Evolutionary conservation across 2,113 vertebrate species (phyloP), one percentile per base, ranked within the genome.

Genomic region (Microcebus murinus): DNA sequence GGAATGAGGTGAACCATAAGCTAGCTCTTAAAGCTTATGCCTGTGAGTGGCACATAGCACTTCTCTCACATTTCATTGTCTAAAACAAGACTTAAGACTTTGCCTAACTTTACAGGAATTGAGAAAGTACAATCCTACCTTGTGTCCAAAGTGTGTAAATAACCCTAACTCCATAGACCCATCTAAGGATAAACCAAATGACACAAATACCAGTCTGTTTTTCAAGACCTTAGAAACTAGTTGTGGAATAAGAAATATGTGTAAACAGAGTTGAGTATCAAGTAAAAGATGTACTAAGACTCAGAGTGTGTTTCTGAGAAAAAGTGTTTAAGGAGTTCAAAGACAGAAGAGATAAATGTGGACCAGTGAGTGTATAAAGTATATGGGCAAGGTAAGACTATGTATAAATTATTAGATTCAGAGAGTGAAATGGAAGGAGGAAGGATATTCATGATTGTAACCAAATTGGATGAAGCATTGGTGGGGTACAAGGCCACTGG

Each of bases 51-150:
- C 45, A 31, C n/a, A 52, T 21, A 55, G 36, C 3, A 39, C 29
- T 88, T 67, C 50, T 55, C n/a, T 92, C 61, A 92, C 55, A 90
- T 85, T 85, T 94, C 59, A 76, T 61, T 71, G 48, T 76, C 36
- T 25, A 96, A 76, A 97, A 12, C 31, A 90, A 59, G 14, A 63
- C 42, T 80, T 70, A 94, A 90, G 10, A 4, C 3, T 17, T 6
- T 95, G 23, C 18, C 73, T 86, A 73, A 85, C 18, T 92, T 94
- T 68, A 89, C 81, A 91, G 25, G 9, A 2, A 57, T n/a, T 83
- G 48, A 94, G 74, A 14, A 87, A 83, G 57, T 68, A 6, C 25
- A 79, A 3, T 80, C 9, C 9, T n/a, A n/a, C 45, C 29, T n/a
- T 9, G 55, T n/a, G n/a, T n/a, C 10, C 65, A 59, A 90, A 84